Percentiles rank a stretch among this genome's conserved stretches.
Evolutionary conservation across 2,113 vertebrate genomes (phyloP).

Genomic region (Neodontobutis hainanensis): DNA sequence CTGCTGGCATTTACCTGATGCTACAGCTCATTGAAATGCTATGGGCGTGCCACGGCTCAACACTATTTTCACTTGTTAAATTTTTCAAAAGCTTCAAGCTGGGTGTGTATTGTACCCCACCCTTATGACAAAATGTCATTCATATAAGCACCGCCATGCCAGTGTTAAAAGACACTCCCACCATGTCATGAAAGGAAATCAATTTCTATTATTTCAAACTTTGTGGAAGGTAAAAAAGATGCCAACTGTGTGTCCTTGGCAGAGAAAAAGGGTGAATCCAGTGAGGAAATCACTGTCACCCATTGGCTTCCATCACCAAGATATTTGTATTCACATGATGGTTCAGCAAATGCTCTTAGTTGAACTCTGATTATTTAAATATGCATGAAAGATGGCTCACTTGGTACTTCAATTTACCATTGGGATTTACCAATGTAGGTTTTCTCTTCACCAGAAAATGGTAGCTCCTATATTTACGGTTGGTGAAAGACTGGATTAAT

Average conservation of each 20-base stretch:
- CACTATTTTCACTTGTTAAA: constrained; percentile 69
- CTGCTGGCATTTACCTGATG: constrained; percentile 67
- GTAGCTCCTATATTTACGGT: background rate
- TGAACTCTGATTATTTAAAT: background rate
- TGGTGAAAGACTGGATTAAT: no score
- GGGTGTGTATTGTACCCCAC: constrained; percentile 18
- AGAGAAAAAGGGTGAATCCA: background rate
- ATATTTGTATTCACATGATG: constrained; percentile 1
- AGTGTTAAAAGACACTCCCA: background rate
- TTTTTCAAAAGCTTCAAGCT: constrained; percentile 67
- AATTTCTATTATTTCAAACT: background rate
- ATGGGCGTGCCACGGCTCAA: constrained; percentile 63
- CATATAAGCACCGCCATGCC: background rate
- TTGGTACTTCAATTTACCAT: background rate
- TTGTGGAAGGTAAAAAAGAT: background rate
- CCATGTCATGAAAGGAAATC: background rate
- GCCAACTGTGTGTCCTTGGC: background rate
- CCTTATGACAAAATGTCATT: constrained; percentile 11
- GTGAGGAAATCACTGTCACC: background rate
- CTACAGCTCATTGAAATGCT: constrained; percentile 66
- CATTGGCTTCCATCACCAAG: background rate
- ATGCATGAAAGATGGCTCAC: background rate
- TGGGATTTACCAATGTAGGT: background rate
- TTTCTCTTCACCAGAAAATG: background rate
- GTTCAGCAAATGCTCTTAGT: background rate